Percentiles rank a stretch among this genome's conserved stretches.
Evolutionary conservation across 1,140 invertebrate species (phyloP).

Genomic region (Phocides pigmalion): DNA sequence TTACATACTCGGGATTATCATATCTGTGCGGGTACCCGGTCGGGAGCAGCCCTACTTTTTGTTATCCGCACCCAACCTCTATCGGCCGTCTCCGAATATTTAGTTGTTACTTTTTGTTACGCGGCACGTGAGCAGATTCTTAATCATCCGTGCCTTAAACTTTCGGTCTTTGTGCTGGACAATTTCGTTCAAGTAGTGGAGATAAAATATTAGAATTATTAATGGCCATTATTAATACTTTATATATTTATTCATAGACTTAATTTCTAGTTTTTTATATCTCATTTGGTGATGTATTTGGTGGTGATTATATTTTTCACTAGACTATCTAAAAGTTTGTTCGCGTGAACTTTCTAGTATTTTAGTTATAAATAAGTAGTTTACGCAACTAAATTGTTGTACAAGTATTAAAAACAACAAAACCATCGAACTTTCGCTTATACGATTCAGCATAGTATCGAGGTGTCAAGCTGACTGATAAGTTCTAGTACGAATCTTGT

Average conservation of each 20-base stretch:
- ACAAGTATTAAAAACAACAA: no score
- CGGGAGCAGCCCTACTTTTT: constrained; percentile 68
- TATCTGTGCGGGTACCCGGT: constrained; percentile 67
- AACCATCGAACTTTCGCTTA: no score
- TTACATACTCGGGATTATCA: constrained; percentile 82
- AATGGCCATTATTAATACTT: background rate
- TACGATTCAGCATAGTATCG: no score
- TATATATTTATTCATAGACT: background rate
- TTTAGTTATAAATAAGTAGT: no score
- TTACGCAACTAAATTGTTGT: no score
- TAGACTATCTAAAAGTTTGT: no score
- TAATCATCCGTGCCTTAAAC: constrained; percentile 54
- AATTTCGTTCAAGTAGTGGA: constrained; percentile 5
- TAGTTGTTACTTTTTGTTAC: constrained; percentile 82
- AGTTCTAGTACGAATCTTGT: no score
- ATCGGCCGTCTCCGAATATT: constrained; percentile 78
- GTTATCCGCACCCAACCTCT: constrained; percentile 76
- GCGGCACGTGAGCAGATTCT: constrained; percentile 74
- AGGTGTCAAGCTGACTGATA: no score
- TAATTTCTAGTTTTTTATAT: no score
- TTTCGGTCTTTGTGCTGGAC: constrained; percentile 27
- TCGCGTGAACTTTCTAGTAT: no score
- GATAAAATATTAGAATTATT: constrained; percentile 10
- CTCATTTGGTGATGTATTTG: no score
- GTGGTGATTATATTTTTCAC: no score